Conservation (phyloP, 64 coral and sea anemone species). For the Porites lutea region DNA sequence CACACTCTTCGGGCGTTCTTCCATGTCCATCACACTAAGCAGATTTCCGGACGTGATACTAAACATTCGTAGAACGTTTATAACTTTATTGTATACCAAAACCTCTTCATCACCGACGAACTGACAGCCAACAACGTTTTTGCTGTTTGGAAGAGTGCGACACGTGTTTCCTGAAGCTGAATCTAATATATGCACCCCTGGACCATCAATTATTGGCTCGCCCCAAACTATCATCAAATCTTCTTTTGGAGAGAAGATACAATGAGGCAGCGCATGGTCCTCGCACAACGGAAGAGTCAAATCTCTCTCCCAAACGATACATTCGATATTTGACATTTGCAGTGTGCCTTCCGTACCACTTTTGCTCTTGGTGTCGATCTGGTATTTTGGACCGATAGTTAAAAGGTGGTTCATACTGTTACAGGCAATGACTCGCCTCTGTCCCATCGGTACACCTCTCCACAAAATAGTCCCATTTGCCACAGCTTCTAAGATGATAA, state of each 20-base stretch:
- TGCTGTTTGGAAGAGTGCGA: conserved; percentile 2
- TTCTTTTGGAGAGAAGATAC: background rate
- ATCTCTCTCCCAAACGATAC: background rate
- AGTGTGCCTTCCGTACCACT: background rate
- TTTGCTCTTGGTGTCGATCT: background rate
- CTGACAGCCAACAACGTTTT: background rate
- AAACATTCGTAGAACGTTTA: conserved; percentile 1
- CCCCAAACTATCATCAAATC: background rate
- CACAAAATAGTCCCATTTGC: background rate
- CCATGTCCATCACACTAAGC: background rate
- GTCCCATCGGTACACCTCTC: background rate
- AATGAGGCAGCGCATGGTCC: background rate
- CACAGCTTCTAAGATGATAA: background rate
- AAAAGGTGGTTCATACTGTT: background rate
- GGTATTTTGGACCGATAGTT: background rate
- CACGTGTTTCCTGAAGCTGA: background rate
- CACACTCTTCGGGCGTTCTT: background rate
- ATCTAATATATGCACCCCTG: background rate
- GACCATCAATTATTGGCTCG: background rate
- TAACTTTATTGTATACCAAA: background rate
- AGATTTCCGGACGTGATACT: background rate
- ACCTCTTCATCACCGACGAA: background rate
- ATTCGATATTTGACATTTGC: background rate
- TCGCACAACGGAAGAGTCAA: background rate
- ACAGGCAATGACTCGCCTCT: background rate